Percentiles rank a stretch among this genome's conserved stretches.
phyloP scores from a whole-genome alignment of 2,888 invertebrate species.

The Orthosia cruda region DNA sequence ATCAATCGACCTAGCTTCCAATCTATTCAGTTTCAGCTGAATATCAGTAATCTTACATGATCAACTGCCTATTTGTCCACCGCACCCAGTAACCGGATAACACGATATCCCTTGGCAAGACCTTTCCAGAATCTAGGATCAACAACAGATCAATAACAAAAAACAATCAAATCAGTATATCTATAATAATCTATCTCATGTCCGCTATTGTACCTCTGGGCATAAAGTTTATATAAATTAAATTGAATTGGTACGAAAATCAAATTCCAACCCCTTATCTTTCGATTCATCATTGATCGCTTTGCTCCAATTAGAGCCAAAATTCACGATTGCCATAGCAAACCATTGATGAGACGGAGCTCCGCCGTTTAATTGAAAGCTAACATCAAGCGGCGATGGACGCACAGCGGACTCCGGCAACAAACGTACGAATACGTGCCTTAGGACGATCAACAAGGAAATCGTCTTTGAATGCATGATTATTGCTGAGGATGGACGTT shows the following conservation, averaged over 20 bases:
- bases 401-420: slow-evolving; percentile 50
- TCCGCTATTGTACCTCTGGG: no score
- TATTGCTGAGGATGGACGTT: background rate
- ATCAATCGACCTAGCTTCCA: no score
- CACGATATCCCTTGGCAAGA: no score
- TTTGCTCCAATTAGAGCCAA: slow-evolving; percentile 41
- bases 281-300: slow-evolving; percentile 9
- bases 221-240: background rate
- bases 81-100: no score
- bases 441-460: slow-evolving; percentile 25
- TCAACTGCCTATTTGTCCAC: no score
- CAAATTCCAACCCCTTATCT: background rate
- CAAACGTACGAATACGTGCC: slow-evolving; percentile 13
- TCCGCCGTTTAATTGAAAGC: slow-evolving; percentile 74
- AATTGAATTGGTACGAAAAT: background rate
- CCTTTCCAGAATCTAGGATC: no score
- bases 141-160: no score
- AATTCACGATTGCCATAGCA: slow-evolving; percentile 37
- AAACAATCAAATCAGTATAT: no score
- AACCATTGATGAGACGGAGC: slow-evolving; percentile 52
- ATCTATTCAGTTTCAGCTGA: no score
- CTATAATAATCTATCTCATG: no score
- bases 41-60: no score
- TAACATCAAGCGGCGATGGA: slow-evolving; percentile 68
- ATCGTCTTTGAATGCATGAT: slow-evolving; percentile 9